Evolutionary conservation across 53 echinoderm and acorn worm genomes (phyloP), one percentile per base, ranked within the genome.

Genomic region (Paracentrotus lividus): DNA sequence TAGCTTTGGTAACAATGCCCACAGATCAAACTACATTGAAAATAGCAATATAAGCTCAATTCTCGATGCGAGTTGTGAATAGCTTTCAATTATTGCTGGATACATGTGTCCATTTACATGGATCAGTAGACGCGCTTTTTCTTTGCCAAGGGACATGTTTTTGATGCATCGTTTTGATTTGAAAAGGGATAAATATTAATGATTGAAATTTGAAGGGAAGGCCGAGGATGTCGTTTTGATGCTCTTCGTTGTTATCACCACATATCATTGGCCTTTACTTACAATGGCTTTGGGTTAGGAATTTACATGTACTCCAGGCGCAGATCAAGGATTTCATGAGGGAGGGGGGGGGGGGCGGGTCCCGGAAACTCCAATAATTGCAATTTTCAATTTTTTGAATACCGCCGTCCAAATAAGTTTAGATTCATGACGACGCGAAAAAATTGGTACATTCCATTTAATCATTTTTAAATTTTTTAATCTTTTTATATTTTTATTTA

Each of bases 51-150:
- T 89, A 14, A 64, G 65, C 59, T 65, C 89, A 40, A 59, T 89
- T 58, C 13, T 64, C 89, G 26, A 61, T 89, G 42, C 24, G 65
- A 59, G 59, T 58, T 43, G 89, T 44, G 40, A 59, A 64, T 89
- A 61, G 43, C 64, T 60, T 89, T 89, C 89, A 89, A 90, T 90
- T 90, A 49, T 90, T 72, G 43, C 36, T 72, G 34, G 72, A 75
- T 42, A 72, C 53, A 47, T 90, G 69, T 52, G 15, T 49, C 75
- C 72, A 90, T 90, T 90, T 72, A 69, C 49, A 90, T 45, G 90
- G 90, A 90, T 75, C 90, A 72, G 53, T 67, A 9, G 23, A 24
- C 56, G 61, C 89, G 61, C 43, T 56, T 40, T 18, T 72, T 72
- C 16, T 7, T 86, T 34, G 34, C 27, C 9, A 38, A 45, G 14